These are phyloP conservation scores for Bicyclus anynana DNA, from an alignment of 1,140 invertebrate genomes.

Conservation along the genomic window DNA sequence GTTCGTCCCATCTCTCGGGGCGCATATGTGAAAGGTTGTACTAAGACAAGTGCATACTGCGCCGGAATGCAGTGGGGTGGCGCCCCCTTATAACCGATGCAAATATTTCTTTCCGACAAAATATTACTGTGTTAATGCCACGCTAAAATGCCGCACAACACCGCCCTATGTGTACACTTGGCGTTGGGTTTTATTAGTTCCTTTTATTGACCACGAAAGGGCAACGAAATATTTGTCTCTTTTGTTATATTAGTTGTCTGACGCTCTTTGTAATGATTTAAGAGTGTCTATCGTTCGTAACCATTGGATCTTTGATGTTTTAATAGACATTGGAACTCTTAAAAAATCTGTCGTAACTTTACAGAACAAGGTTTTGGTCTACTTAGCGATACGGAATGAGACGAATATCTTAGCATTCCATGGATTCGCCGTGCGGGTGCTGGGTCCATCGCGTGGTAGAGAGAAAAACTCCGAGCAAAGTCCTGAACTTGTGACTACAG, in stretches of 20 bases:
- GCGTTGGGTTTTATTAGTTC: constrained; percentile 64
- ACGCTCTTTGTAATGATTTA: background rate
- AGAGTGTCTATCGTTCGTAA: too few species aligned
- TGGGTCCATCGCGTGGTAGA: too few species aligned
- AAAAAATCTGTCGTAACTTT: too few species aligned
- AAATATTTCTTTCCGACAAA: constrained; percentile 70
- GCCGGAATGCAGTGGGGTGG: constrained; percentile 45
- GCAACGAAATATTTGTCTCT: constrained; percentile 36
- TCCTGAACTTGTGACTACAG: too few species aligned
- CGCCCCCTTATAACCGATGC: constrained; percentile 42
- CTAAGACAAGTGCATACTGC: constrained; percentile 53
- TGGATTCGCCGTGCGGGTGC: too few species aligned
- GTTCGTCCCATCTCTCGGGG: constrained; percentile 3
- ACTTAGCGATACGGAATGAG: too few species aligned
- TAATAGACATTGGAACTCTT: too few species aligned
- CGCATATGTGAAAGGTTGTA: constrained; percentile 23
- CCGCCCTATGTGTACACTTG: constrained; percentile 53
- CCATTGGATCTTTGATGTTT: too few species aligned
- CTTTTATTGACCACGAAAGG: constrained; percentile 55
- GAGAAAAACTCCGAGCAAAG: too few species aligned
- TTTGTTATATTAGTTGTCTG: constrained; percentile 19
- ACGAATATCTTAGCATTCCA: too few species aligned
- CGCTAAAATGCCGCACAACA: constrained; percentile 51
- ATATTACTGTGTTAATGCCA: constrained; percentile 67
- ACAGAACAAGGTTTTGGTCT: too few species aligned